Conservation (phyloP, 2,797 vertebrate species). For the Siniperca undulata region DNA sequence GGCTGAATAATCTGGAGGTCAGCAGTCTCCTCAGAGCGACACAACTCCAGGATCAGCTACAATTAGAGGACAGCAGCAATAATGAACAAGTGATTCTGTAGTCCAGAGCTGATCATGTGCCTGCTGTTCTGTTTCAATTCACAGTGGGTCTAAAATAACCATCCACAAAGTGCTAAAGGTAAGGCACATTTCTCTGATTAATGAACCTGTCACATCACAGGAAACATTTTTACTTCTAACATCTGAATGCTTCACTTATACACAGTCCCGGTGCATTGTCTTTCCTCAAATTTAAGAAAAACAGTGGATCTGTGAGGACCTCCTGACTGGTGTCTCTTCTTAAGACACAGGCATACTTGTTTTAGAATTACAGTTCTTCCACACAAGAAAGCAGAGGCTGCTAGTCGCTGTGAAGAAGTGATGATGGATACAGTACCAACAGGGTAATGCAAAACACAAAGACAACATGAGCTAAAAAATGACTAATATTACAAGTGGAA, state of each 20-base stretch:
- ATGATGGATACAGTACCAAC: neutral
- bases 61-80: slow-evolving; percentile 30
- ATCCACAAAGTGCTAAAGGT: neutral
- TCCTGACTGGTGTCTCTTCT: neutral
- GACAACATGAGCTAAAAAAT: neutral
- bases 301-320: neutral
- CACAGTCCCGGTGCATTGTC: neutral
- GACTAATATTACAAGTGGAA: neutral
- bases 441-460: neutral
- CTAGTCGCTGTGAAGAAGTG: neutral
- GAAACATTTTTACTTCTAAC: neutral
- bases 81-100: neutral
- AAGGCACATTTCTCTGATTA: neutral
- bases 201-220: neutral
- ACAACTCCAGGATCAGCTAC: slow-evolving; percentile 81
- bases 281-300: neutral
- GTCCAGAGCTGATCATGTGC: neutral
- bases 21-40: slow-evolving; percentile 76
- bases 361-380: neutral
- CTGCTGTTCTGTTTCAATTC: neutral
- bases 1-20: slow-evolving; percentile 75
- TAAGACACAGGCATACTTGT: neutral
- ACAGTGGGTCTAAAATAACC: neutral
- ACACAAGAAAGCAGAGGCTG: neutral
- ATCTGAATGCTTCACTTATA: neutral